Conservation (phyloP, 2,888 invertebrate genomes). For the Tetragonula carbonaria region DNA sequence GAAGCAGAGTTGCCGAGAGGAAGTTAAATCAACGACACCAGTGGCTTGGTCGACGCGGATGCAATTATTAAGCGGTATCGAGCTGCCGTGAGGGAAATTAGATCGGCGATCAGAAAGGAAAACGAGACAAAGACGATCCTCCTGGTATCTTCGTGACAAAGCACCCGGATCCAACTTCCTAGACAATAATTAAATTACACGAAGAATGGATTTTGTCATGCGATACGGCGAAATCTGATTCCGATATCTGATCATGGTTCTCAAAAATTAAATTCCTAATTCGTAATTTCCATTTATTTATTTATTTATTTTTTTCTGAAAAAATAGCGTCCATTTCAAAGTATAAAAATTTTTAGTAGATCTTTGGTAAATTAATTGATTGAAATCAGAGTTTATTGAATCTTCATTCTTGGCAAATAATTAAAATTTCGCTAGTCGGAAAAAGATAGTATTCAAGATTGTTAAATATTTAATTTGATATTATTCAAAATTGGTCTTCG, state of each 20-base stretch:
- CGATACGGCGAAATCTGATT: conserved; percentile 11
- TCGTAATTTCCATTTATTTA: not conserved
- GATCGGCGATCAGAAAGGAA: conserved; percentile 51
- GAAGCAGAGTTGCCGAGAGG: not conserved
- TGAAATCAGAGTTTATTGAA: not conserved
- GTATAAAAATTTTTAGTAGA: not conserved
- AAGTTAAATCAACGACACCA: conserved; percentile 44
- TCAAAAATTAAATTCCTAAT: conserved; percentile 18
- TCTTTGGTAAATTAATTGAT: not conserved
- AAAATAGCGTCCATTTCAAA: not conserved
- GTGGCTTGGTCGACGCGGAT: conserved; percentile 15
- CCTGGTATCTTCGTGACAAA: conserved; percentile 50
- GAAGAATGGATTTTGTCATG: conserved; percentile 14
- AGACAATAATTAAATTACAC: conserved; percentile 61
- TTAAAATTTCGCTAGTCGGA: too few species aligned
- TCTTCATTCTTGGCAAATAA: too few species aligned
- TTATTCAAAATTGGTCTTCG: not conserved
- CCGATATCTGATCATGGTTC: not conserved
- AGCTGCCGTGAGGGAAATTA: conserved; percentile 52
- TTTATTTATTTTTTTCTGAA: too few species aligned
- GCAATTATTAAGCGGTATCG: conserved; percentile 59
- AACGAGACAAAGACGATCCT: conserved; percentile 40
- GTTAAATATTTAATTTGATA: not conserved
- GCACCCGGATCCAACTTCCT: conserved; percentile 50
- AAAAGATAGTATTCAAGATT: not conserved